Evolutionary conservation across 2,113 vertebrate species (phyloP).

Genomic region (Trachemys scripta): DNA sequence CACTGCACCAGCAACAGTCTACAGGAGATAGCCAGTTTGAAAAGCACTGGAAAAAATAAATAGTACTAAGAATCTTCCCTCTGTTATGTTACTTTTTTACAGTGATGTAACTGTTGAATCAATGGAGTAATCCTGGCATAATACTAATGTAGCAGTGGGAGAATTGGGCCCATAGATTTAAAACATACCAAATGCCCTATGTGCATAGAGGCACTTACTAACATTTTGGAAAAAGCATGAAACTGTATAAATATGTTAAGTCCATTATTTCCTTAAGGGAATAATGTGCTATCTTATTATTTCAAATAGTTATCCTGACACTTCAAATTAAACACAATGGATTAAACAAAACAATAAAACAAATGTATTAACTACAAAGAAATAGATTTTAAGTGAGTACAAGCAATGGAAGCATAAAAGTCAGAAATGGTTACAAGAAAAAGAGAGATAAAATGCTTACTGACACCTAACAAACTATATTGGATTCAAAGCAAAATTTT

Average conservation of each 20-base stretch:
- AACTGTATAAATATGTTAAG: background rate
- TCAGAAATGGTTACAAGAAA: background rate
- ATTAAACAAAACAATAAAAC: background rate
- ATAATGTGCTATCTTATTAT: background rate
- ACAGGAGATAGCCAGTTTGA: background rate
- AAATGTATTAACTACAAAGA: background rate
- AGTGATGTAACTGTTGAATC: background rate
- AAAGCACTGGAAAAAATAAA: background rate
- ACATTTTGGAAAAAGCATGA: background rate
- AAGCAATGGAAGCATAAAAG: background rate
- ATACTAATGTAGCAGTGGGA: background rate
- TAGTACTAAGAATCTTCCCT: background rate
- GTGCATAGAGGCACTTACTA: background rate
- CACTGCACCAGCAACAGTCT: background rate
- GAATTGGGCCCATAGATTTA: background rate
- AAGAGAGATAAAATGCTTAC: background rate
- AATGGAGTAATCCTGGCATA: background rate
- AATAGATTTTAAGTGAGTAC: background rate
- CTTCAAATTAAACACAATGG: background rate
- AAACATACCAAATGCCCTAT: background rate
- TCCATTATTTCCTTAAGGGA: background rate
- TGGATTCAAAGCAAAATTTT: background rate
- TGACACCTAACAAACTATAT: background rate
- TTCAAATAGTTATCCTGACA: background rate
- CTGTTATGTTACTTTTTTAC: no score